These are phyloP conservation scores for Lasioglossum calceatum DNA, from an alignment of 2,888 invertebrate genomes.

Conservation along the genomic window DNA sequence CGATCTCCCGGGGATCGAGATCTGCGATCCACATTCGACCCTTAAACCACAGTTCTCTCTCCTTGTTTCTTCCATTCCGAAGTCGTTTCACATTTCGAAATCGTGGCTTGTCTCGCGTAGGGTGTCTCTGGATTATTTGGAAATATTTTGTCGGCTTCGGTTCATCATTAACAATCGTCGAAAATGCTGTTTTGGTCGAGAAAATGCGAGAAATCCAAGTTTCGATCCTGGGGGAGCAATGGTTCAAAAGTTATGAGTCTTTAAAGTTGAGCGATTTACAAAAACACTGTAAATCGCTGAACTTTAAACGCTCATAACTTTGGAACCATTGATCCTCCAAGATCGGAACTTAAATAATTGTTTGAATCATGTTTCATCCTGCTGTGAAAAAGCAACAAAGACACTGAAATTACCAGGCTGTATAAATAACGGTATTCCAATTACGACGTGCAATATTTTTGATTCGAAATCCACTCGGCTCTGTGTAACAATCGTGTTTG, in stretches of 20 bases:
- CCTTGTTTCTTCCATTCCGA: background rate
- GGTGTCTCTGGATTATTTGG: background rate
- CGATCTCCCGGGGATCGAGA: slow-evolving; percentile 15
- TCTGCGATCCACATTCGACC: slow-evolving; percentile 26
- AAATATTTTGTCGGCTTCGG: background rate
- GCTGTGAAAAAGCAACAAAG: background rate
- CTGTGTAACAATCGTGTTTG: background rate
- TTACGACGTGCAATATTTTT: background rate
- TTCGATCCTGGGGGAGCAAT: too few relatives aligned
- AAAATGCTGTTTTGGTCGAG: too few relatives aligned
- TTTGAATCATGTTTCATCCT: background rate
- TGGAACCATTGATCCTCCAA: too few relatives aligned
- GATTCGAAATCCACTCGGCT: background rate
- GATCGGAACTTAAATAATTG: background rate
- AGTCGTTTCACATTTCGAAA: background rate
- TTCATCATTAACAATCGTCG: background rate
- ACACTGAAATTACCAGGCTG: background rate
- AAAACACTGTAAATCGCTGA: too few relatives aligned
- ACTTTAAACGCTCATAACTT: too few relatives aligned
- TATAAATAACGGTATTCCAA: background rate
- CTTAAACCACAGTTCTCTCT: slow-evolving; percentile 23
- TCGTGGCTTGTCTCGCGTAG: background rate
- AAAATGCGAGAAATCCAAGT: too few relatives aligned
- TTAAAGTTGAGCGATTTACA: too few relatives aligned
- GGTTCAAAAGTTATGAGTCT: too few relatives aligned